These are phyloP conservation scores for Andrena haemorrhoa DNA, from an alignment of 2,888 invertebrate species.

Conservation along the genomic window DNA sequence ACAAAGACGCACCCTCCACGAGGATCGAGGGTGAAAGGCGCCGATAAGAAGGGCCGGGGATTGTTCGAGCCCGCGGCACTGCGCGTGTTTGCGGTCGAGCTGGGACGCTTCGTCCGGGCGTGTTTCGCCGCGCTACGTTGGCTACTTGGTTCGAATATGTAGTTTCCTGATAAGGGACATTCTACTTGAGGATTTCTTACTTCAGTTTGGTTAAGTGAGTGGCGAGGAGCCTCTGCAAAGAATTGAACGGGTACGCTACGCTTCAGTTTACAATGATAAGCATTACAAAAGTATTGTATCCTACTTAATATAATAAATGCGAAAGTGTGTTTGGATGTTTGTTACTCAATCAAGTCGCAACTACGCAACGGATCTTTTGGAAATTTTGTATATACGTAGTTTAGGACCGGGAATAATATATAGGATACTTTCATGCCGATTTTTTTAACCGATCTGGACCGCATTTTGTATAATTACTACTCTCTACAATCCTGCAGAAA, in stretches of 20 bases:
- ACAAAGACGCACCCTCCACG: conserved; percentile 59
- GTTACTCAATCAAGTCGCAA: too few species aligned
- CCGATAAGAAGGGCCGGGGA: conserved; percentile 42
- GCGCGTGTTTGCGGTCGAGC: conserved; percentile 24
- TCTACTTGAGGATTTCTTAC: neutral
- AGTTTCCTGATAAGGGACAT: neutral
- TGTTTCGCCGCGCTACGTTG: neutral
- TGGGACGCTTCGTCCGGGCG: neutral
- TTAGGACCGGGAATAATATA: too few species aligned
- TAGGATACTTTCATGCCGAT: too few species aligned
- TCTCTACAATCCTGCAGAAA: too few species aligned
- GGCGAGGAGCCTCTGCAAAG: neutral
- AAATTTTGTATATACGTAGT: too few species aligned
- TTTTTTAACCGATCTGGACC: too few species aligned
- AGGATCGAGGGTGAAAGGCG: conserved; percentile 23
- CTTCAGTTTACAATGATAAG: neutral
- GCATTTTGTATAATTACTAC: too few species aligned
- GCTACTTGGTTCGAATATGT: conserved; percentile 15
- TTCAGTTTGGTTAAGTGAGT: neutral
- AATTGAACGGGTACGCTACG: neutral
- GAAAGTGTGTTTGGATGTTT: too few species aligned
- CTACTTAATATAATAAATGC: too few species aligned
- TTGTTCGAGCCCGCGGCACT: conserved; percentile 22
- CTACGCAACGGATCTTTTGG: too few species aligned
- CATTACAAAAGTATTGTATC: too few species aligned